A percentile compares a stretch with the other conserved stretches of the same genome.
These are phyloP conservation scores for Blomia tropicalis DNA, from an alignment of 2,888 invertebrate species.

Conservation along the genomic window DNA sequence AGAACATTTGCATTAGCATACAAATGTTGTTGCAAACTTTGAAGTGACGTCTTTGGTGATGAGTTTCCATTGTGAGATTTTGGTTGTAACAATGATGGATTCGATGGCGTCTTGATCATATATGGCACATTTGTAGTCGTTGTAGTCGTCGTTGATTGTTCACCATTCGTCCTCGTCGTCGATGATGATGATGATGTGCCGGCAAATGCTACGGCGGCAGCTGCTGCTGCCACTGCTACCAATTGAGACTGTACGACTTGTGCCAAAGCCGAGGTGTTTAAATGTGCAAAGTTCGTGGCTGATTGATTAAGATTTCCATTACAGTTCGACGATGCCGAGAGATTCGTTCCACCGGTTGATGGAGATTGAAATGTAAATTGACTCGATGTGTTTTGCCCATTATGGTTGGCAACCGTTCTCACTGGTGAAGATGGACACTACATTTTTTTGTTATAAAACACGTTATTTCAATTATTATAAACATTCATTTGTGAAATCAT, in stretches of 20 bases:
- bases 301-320: not conserved
- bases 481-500: too few relatives aligned
- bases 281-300: not conserved
- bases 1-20: not conserved
- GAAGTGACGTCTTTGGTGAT: not conserved
- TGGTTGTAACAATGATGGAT: not conserved
- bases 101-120: slow-evolving; percentile 3
- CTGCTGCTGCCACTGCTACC: not conserved
- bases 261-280: not conserved
- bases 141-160: too few relatives aligned
- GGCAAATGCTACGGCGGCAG: not conserved
- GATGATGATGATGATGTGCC: not conserved
- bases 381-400: not conserved
- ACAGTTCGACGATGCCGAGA: not conserved
- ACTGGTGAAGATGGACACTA: not conserved
- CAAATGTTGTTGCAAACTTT: not conserved
- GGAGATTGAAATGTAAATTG: slow-evolving; percentile 4
- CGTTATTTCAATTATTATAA: not conserved
- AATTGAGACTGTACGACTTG: slow-evolving; percentile 1
- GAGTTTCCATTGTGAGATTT: too few relatives aligned
- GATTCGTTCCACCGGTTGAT: slow-evolving; percentile 1
- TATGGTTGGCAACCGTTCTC: not conserved
- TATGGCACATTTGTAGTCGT: not conserved
- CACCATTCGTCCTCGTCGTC: too few relatives aligned
- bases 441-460: not conserved